These are phyloP conservation scores for Tiphia femorata DNA, from an alignment of 2,888 invertebrate genomes.

Conservation along the genomic window DNA sequence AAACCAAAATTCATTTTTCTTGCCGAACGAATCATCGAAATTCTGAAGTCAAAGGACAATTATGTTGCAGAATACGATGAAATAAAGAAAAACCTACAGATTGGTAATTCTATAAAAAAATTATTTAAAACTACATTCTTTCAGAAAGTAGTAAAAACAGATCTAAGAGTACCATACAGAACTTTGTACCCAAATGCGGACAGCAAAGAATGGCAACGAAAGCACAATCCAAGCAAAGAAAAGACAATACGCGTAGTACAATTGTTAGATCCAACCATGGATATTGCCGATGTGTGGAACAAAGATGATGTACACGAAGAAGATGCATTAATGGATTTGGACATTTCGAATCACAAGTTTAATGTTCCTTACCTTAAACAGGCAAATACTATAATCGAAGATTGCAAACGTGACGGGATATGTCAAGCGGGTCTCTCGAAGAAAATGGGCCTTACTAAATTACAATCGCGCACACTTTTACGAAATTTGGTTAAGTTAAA, in stretches of 20 bases:
- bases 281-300: constrained; percentile 70
- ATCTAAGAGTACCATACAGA: constrained; percentile 71
- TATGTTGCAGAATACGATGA: constrained; percentile 71
- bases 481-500: constrained; percentile 68
- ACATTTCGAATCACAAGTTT: constrained; percentile 53
- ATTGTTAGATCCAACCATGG: constrained; percentile 73
- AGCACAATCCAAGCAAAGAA: constrained; percentile 68
- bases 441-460: constrained; percentile 67
- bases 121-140: constrained; percentile 72
- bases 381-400: constrained; percentile 70
- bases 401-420: constrained; percentile 71
- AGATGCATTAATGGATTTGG: constrained; percentile 60
- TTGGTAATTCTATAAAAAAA: constrained; percentile 69
- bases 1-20: constrained; percentile 72
- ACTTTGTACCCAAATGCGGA: constrained; percentile 73
- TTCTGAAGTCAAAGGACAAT: constrained; percentile 72
- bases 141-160: constrained; percentile 71
- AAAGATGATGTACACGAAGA: constrained; percentile 69
- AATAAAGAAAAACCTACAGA: constrained; percentile 69
- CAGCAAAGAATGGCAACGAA: constrained; percentile 71
- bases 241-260: constrained; percentile 71
- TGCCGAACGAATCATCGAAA: constrained; percentile 72
- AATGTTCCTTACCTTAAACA: constrained; percentile 68
- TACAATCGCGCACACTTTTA: constrained; percentile 69
- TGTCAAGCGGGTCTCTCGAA: constrained; percentile 67